Conservation (phyloP, 2,113 vertebrate genomes). For the Heteronetta atricapilla region DNA sequence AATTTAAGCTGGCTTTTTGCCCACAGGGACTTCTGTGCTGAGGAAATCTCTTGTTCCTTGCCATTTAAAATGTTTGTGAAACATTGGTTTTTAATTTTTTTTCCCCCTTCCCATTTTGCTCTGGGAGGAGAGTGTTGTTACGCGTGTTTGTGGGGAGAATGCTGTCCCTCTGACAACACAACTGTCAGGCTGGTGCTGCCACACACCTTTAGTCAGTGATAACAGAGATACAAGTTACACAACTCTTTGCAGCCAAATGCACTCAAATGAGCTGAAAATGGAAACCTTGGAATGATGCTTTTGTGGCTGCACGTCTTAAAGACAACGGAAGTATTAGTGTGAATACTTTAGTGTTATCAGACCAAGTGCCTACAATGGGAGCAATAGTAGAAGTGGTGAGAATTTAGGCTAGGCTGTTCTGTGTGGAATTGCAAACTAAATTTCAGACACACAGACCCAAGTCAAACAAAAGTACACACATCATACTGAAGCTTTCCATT, state of each 20-base stretch:
- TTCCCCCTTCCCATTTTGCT: neutral
- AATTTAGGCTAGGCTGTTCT: neutral
- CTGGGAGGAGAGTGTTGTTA: neutral
- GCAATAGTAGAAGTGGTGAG: neutral
- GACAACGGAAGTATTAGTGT: neutral
- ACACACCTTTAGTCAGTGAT: neutral
- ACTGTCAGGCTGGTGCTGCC: neutral
- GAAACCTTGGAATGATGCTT: neutral
- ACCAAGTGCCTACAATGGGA: neutral
- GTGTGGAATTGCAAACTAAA: neutral
- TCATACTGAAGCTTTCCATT: neutral
- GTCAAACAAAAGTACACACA: neutral
- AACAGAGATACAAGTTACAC: neutral
- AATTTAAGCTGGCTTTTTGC: conserved; percentile 31
- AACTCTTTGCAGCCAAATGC: neutral
- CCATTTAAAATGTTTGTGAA: conserved; percentile 21
- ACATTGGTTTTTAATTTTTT: neutral
- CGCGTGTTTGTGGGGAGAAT: neutral
- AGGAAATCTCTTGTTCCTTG: conserved; percentile 28
- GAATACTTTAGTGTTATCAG: neutral
- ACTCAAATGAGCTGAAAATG: neutral
- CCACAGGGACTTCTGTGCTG: conserved; percentile 6
- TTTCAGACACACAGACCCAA: neutral
- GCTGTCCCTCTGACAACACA: neutral
- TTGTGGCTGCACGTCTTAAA: neutral